Evolutionary conservation across 2,113 vertebrate genomes (phyloP), one percentile per base, ranked within the genome.

Genomic region (Corapipo altera): DNA sequence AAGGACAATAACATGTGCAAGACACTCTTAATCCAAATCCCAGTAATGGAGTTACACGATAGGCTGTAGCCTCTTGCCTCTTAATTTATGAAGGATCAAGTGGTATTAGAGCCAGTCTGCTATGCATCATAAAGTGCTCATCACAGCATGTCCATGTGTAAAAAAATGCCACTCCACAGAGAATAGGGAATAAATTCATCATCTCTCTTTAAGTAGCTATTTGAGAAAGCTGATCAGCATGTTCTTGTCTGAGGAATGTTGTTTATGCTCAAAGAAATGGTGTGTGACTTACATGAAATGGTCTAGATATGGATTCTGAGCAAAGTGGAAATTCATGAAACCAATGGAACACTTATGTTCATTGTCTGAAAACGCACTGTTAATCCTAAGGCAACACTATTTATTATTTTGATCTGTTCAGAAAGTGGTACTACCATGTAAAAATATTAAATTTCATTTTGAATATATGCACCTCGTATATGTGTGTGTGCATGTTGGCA

Each of bases 11-110:
- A 88, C 82, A 91, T 52, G 35, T 93, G 89, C 73, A 89, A 74
- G 87, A 85, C 62, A 51, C 76, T 72, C 85, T 91, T 96, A 97
- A 97, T 97, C 92, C 94, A 96, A 97, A 97, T 97, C 93, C 89
- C 86, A 83, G 85, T 89, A 96, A 97, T 77, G 88, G 84, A 93
- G 91, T 97, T 95, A 94, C 66, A 84, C 0, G 32, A 96, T 91
- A 88, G 92, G 88, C 72, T 90, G 52, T 64, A 91, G 78, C 55
- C 33, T 85, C 81, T 90, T 94, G 71, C 93, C 75, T 90, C 85
- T 88, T 93, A 88, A 97, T 95, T 97, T 95, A 93, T 85, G 88
- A 88, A 84, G 95, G 91, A 95, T 96, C 88, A 96, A 95, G 75
- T 83, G 83, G 85, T 72, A 89, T 96, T 95, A 96, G 30, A 94